Base-by-base conservation (phyloP, 2,888 invertebrate species). In the Cheilosia scutellata region DNA sequence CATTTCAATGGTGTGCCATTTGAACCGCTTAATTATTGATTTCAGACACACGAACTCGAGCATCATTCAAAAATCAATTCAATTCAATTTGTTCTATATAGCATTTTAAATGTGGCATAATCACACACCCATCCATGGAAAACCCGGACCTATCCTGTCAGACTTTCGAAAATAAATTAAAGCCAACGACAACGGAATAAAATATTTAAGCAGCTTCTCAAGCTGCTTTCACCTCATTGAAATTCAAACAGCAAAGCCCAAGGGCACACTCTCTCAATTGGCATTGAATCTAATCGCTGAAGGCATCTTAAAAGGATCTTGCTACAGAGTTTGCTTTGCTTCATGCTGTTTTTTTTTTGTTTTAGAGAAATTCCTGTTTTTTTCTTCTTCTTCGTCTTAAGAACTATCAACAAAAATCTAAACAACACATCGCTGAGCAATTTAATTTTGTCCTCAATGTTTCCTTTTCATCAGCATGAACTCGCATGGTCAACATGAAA, bases 401-500 rank as follows among this genome's bases (percentile, higher is more conserved):
- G 29, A 53, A 66, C 65, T 60, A 66, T 60, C 55, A 66, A 51
- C 58, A 40, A 72, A 40, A 72, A 72, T 57, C 27, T 25, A 49
- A 58, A 53, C 47, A 47, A 47, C 13, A 58, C 47, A 27, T 25
- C 40, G 25, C 47, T 66, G 42, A 65, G 31, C 40, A 49, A 63
- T 58, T 51, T 66, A 0, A 60, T 60, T 53, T 51, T 51, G 47
- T 16, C 37, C 33, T 16, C 27, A 9, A 2, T 37, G 33, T 47
- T 63, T 63, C 47, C 11, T 11, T 63, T 47, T 31, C 62, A 16
- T 51, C 40, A 42, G 20, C 20, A 20, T 20, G 20, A 20, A 20
- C 11, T 37, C 11, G 37, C 33, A 33, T 53, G 16, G 42, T 42
- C 16, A 16, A 9, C 42, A 20, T 13, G 49, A 31, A 16, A 37